Evolutionary conservation across 2,797 vertebrate species (phyloP).

Genomic region (Poeciliopsis turneri): DNA sequence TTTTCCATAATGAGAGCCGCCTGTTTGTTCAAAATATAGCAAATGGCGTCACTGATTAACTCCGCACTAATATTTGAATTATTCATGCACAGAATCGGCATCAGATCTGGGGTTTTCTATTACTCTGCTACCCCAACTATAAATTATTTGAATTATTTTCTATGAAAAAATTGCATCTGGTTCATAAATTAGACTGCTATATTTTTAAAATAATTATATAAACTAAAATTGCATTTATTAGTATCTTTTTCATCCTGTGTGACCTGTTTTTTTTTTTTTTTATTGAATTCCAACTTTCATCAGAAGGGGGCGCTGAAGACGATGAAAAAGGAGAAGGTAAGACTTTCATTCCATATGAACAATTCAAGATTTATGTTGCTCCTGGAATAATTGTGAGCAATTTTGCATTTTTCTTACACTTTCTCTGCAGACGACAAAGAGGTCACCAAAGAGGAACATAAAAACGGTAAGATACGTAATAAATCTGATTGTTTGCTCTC

Average conservation of each 20-base stretch:
- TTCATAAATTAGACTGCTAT: background rate
- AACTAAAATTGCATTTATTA: background rate
- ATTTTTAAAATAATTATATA: background rate
- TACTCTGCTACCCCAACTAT: background rate
- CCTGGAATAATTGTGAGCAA: background rate
- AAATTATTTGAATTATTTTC: background rate
- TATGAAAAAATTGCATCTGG: background rate
- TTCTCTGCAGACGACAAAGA: conserved; percentile 53
- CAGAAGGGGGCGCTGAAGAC: conserved; percentile 43
- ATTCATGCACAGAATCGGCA: background rate
- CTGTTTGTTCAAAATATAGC: too few species aligned
- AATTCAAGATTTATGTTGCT: too few species aligned
- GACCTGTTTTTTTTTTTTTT: background rate
- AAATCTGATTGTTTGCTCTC: background rate
- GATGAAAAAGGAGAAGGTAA: conserved; percentile 54
- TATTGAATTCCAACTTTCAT: conserved; percentile 7
- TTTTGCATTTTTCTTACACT: background rate
- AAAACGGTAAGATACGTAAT: conserved; percentile 34
- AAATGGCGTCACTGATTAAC: background rate
- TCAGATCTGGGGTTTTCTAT: background rate
- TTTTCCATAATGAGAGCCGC: too few species aligned
- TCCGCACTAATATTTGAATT: background rate
- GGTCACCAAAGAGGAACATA: conserved; percentile 24
- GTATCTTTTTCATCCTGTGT: conserved; percentile 4
- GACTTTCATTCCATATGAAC: background rate